Conservation (phyloP, 2,888 invertebrate genomes). For the Polydrusus pterygomalis region DNA sequence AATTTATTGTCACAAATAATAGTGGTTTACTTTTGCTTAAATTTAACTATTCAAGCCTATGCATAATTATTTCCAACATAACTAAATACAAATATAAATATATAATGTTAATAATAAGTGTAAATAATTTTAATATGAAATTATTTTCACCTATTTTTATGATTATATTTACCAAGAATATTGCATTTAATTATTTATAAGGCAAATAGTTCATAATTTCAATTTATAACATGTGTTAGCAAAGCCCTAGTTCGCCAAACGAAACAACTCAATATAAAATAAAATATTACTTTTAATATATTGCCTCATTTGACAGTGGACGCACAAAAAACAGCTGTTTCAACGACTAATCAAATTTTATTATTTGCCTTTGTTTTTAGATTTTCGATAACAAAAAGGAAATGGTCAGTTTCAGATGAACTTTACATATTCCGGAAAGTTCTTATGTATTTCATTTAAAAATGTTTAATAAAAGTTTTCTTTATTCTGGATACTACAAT, state of each 20-base stretch:
- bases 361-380: background rate
- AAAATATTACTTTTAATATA: background rate
- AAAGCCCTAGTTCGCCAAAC: background rate
- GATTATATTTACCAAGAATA: background rate
- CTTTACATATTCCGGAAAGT: background rate
- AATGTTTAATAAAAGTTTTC: background rate
- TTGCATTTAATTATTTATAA: background rate
- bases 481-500: too few species aligned
- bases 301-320: background rate
- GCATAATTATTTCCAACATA: background rate
- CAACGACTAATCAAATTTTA: background rate
- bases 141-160: background rate
- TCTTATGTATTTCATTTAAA: background rate
- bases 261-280: background rate
- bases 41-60: background rate
- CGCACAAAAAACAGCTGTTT: background rate
- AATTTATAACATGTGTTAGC: slow-evolving; percentile 2
- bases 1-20: too few species aligned
- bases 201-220: background rate
- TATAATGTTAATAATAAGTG: background rate
- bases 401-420: background rate
- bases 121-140: background rate
- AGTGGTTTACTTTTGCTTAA: too few species aligned
- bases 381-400: background rate
- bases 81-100: background rate